Evolutionary conservation across 2,888 invertebrate species (phyloP).

Genomic region (Esperia sulphurella): DNA sequence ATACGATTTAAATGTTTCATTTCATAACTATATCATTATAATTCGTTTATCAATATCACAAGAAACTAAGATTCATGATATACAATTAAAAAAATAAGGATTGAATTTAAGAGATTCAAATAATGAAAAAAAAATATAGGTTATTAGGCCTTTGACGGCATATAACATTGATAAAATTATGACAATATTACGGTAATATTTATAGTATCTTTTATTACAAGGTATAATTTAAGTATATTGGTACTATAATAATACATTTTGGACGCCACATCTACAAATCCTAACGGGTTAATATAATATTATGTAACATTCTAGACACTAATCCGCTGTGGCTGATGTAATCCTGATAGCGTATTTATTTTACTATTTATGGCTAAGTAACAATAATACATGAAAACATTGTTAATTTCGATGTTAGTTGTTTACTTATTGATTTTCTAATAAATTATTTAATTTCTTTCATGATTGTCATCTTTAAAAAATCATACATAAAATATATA

Average conservation of each 20-base stretch:
- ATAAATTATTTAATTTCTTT: no score
- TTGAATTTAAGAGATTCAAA: slow-evolving; percentile 5
- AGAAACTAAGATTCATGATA: slow-evolving; percentile 15
- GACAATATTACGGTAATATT: neutral
- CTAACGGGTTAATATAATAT: slow-evolving; percentile 16
- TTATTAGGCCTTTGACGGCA: slow-evolving; percentile 13
- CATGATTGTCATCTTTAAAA: no score
- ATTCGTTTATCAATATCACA: slow-evolving; percentile 21
- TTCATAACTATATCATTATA: slow-evolving; percentile 1
- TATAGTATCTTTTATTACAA: neutral
- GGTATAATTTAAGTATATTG: slow-evolving; percentile 11
- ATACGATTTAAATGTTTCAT: neutral
- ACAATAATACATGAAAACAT: no score
- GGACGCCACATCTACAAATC: slow-evolving; percentile 50
- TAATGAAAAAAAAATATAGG: slow-evolving; percentile 4
- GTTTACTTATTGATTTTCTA: no score
- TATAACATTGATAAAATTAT: slow-evolving; percentile 2
- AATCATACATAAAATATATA: no score
- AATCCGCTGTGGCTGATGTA: no score
- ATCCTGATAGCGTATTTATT: no score
- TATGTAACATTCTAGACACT: no score
- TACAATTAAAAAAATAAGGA: neutral
- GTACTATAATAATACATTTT: slow-evolving; percentile 16
- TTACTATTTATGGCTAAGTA: no score
- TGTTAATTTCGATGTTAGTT: no score